Conservation (phyloP, 2,797 vertebrate species). For the Thripadectes ignobilis region DNA sequence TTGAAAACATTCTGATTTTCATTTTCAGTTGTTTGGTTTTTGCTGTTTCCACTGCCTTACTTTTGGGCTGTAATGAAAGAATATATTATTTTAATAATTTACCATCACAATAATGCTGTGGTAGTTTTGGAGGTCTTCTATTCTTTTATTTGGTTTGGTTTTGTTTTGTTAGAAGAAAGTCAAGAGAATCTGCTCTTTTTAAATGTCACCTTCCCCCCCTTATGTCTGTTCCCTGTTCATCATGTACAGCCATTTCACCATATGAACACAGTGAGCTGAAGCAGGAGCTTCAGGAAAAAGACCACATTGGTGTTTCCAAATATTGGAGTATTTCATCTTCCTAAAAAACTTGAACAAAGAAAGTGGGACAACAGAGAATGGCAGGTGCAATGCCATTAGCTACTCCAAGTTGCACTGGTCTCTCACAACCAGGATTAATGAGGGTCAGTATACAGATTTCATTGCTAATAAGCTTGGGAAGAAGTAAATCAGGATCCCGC, state of each 20-base stretch:
- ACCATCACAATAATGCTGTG: background rate
- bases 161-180: background rate
- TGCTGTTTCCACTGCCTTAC: background rate
- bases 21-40: slow-evolving; percentile 42
- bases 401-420: background rate
- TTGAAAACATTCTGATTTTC: slow-evolving; percentile 55
- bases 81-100: slow-evolving; percentile 24
- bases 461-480: background rate
- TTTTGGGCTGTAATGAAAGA: background rate
- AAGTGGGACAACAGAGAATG: background rate
- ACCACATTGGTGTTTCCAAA: background rate
- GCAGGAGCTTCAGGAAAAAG: background rate
- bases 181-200: background rate
- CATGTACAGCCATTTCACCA: background rate
- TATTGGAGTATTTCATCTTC: background rate
- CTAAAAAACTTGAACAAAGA: background rate
- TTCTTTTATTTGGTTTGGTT: background rate
- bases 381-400: background rate
- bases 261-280: rapidly evolving
- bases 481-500: background rate
- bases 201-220: background rate
- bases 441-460: background rate
- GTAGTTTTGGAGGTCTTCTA: background rate
- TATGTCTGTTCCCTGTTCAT: background rate
- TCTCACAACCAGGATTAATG: background rate